A percentile compares a stretch with the other conserved stretches of the same genome.
Evolutionary conservation across 2,113 vertebrate species (phyloP).

Genomic region (Bombycilla garrulus): DNA sequence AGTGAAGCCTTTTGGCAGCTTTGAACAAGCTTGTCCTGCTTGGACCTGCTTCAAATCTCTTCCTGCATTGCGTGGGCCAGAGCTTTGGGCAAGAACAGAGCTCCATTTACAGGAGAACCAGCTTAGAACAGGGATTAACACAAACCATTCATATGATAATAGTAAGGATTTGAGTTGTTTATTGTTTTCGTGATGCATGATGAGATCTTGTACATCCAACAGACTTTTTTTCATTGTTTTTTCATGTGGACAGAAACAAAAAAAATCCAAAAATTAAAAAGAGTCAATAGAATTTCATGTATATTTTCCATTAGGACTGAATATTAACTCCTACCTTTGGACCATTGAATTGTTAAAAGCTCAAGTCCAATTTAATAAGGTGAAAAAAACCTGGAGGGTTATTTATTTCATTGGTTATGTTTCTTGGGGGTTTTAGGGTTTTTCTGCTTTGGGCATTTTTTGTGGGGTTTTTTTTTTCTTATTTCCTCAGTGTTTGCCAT

Average conservation of each 20-base stretch:
- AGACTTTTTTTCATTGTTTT: neutral
- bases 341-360: neutral
- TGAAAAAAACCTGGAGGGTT: neutral
- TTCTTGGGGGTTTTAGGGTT: neutral
- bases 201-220: constrained; percentile 6
- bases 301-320: neutral
- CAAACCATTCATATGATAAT: neutral
- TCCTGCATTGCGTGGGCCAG: neutral
- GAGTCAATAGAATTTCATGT: neutral
- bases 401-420: neutral
- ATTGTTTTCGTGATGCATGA: neutral
- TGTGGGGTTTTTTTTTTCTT: neutral
- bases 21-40: neutral
- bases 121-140: neutral
- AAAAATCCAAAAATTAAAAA: neutral
- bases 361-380: neutral
- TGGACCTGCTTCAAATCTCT: neutral
- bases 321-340: neutral
- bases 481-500: neutral
- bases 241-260: neutral
- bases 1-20: neutral
- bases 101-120: neutral
- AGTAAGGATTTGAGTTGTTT: neutral
- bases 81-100: neutral
- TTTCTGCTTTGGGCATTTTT: neutral